Percentiles rank a stretch among this genome's conserved stretches.
Evolutionary conservation across 2,113 vertebrate species (phyloP).

Genomic region (Pseudolaguvia tuberculata): DNA sequence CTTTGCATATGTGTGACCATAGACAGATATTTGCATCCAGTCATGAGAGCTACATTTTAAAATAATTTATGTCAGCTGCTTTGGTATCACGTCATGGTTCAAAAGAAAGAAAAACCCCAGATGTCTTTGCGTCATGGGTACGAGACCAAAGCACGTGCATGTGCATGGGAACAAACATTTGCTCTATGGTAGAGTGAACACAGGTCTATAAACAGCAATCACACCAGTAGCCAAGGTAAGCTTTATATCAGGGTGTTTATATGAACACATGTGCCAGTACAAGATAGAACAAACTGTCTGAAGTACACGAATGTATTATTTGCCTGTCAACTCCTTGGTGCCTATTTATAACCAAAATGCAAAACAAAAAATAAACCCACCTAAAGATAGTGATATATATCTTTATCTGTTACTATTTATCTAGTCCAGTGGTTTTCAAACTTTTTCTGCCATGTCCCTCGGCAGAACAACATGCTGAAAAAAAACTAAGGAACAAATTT

Average conservation of each 20-base stretch:
- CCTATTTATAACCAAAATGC: neutral
- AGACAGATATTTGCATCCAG: slow-evolving; percentile 4
- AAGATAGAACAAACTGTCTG: slow-evolving; percentile 19
- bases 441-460: no score
- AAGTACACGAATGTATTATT: neutral
- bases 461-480: no score
- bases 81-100: slow-evolving; percentile 23
- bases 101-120: neutral
- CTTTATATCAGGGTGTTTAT: neutral
- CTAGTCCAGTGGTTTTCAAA: no score
- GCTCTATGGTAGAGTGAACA: neutral
- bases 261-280: neutral
- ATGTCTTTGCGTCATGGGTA: neutral
- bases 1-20: neutral
- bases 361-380: neutral
- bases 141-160: slow-evolving; percentile 27
- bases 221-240: slow-evolving; percentile 4
- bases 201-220: slow-evolving; percentile 24
- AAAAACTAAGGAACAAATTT: no score
- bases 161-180: slow-evolving; percentile 24
- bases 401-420: neutral
- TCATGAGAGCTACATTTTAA: slow-evolving; percentile 1
- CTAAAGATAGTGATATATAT: neutral
- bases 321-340: neutral
- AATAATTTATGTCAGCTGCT: slow-evolving; percentile 14